Evolutionary conservation across 1,140 invertebrate species (phyloP).

Genomic region (Pteromalus puparum): DNA sequence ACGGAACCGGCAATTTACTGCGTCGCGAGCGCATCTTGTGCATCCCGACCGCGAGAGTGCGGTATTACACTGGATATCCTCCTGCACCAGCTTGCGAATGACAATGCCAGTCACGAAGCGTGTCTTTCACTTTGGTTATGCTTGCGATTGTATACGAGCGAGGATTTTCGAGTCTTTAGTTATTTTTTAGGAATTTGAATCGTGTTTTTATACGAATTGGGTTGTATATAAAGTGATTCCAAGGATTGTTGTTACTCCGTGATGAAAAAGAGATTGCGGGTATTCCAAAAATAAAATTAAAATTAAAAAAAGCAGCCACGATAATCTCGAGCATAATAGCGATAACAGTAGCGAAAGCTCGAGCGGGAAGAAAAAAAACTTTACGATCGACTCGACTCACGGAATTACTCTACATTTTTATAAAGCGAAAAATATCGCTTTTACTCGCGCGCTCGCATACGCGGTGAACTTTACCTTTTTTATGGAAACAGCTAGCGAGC

Average conservation of each 20-base stretch:
- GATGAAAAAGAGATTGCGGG: neutral
- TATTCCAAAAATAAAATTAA: neutral
- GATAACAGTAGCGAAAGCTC: constrained; percentile 10
- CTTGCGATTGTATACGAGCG: neutral
- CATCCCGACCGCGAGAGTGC: neutral
- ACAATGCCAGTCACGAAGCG: constrained; percentile 7
- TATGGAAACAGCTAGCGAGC: constrained; percentile 21
- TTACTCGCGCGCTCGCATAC: constrained; percentile 7
- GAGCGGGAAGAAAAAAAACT: constrained; percentile 5
- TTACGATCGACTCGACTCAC: constrained; percentile 44
- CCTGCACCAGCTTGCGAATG: neutral
- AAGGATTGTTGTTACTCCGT: neutral
- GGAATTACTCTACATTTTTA: constrained; percentile 52
- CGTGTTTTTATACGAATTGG: neutral
- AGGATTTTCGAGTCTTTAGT: neutral
- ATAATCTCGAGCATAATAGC: constrained; percentile 41
- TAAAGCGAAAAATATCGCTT: constrained; percentile 51
- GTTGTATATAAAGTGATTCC: neutral
- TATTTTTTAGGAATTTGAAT: neutral
- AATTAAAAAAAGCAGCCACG: neutral
- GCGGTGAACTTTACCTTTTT: constrained; percentile 49
- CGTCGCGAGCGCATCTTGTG: neutral
- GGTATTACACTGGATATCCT: neutral
- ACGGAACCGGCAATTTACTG: constrained; percentile 7
- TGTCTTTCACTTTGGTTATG: neutral